Base-by-base conservation (phyloP, 2,888 invertebrate genomes). In the Caenorhabditis wallacei region DNA sequence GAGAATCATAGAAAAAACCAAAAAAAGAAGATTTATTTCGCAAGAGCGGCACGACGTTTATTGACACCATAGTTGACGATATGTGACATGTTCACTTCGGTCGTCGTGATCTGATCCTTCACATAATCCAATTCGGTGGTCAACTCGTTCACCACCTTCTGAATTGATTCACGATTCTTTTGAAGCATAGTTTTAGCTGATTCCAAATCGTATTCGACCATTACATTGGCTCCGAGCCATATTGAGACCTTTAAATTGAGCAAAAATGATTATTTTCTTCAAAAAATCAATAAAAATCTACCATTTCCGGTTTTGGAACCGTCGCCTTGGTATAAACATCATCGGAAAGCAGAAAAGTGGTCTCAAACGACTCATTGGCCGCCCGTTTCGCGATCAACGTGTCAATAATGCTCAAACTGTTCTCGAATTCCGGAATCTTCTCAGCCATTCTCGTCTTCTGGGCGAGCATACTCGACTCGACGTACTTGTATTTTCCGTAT, bases 1-100 rank as follows among this genome's bases (percentile, higher is more conserved):
- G 24, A 43, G 18, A 24, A 18, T 54, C 16, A 35, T 18, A 18
- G 11, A 22, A 22, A n/a, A 35, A 68, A 40, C 30, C n/a, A 30
- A 43, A 43, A 16, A 18, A 18, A 2, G 18, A 11, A 40, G 40
- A 54, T 51, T 71, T 66, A 61, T 30, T 63, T 68, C 48, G 76
- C 48, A 18, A 54, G 40, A 53, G 71, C 63, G 37, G 68, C 64
- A 48, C 84, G 81, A 16, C 79, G 69, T 22, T 78, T 59, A 93
- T 97, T 97, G 4, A 98, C 97, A 93, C 97, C 96, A 97, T 97
- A 97, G 93, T 98, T 98, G 93, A 96, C 97, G 26, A 98, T 96
- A 92, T 98, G 94, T 37, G 98, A 98, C 96, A 98, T 97, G 93
- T 98, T 98, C 26, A 87, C 98, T 95, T 99, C 98, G 57, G 97